Evolutionary conservation across 2,113 vertebrate genomes (phyloP), one percentile per base, ranked within the genome.

Genomic region (Megalops atlanticus): DNA sequence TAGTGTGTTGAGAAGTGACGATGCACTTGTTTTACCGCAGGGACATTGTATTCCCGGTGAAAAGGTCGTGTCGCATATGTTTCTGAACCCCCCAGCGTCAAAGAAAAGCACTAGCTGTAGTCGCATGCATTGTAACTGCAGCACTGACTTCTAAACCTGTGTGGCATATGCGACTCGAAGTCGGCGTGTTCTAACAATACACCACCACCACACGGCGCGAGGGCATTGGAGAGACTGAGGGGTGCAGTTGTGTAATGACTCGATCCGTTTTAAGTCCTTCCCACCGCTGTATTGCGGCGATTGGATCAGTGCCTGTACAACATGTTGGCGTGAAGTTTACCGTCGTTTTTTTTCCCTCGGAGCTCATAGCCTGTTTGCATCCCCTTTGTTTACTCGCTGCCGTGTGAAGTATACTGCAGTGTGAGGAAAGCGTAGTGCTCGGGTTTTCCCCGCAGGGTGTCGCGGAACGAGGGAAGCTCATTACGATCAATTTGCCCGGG

Each of bases 401-500:
- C 58, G 58, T 64, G n/a, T 64, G 12, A 45, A 45, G 43, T 45
- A 64, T 64, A 64, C 58, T 64, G 58, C 58, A 64, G 58, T 64
- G 16, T 21, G 21, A 24, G 24, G n/a, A 8, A n/a, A 64, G n/a
- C 24, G 58, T 31, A 5, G 5, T 31, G 58, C 58, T 27, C n/a
- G 27, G 58, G 58, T 64, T 64, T 64, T 31, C 58, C 58, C 31
- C 31, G 58, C n/a, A 64, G 5, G 58, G 6, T 64, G 21, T n/a
- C 58, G 58, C n/a, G 58, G 27, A 27, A n/a, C 58, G n/a, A 31
- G n/a, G n/a, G 31, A 27, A 64, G 58, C 24, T 64, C n/a, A 64
- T 64, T 64, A 64, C 58, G 58, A 64, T 64, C n/a, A 31, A 64
- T 64, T 64, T 64, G 58, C 27, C 58, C 8, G 58, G 11, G 58